Base-by-base conservation (phyloP, 2,113 vertebrate genomes). In the Erythrocercus mccallii region DNA sequence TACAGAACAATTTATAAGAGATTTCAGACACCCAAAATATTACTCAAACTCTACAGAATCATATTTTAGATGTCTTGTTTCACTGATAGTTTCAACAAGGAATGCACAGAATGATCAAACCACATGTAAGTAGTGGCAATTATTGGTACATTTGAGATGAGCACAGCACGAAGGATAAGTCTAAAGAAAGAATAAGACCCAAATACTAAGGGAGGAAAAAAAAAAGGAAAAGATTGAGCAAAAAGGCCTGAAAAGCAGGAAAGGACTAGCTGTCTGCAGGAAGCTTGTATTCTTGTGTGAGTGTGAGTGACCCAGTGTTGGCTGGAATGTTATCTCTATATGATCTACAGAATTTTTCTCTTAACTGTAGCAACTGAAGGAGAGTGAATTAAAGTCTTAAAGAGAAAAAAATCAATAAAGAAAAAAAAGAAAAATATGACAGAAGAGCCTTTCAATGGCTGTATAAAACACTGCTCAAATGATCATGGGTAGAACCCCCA, bases 91-190 rank as follows among this genome's bases (percentile, higher is more conserved):
- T 97, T 97, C 96, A 96, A 91, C 85, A 95, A 95, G 89, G 94
- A 97, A 96, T 96, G 93, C 92, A 95, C 96, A 96, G 91, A 97
- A 97, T 96, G 96, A 97, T 96, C 96, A 97, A 97, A 96, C 92
- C 69, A 82, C 96, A 95, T 96, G 91, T 94, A 97, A 96, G 94
- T 94, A 94, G 94, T 82, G 94, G 97, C 97, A 98, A 98, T 98
- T 98, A 98, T 98, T 97, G 97, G 96, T 97, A 97, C 94, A 96
- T 97, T 98, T 98, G 96, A 97, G 97, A 97, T 97, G 96, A 97
- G 92, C 97, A 98, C 97, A 98, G 97, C 86, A 0, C 96, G 98
- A 97, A 96, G 93, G 94, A 88, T 96, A 97, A 98, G 74, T 96
- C 95, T 97, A 96, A 97, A 97, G 97, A 94, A 98, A 98, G 96